Evolutionary conservation across 64 coral and sea anemone species (phyloP), one percentile per base, ranked within the genome.

Genomic region (Stichodactyla helianthus): DNA sequence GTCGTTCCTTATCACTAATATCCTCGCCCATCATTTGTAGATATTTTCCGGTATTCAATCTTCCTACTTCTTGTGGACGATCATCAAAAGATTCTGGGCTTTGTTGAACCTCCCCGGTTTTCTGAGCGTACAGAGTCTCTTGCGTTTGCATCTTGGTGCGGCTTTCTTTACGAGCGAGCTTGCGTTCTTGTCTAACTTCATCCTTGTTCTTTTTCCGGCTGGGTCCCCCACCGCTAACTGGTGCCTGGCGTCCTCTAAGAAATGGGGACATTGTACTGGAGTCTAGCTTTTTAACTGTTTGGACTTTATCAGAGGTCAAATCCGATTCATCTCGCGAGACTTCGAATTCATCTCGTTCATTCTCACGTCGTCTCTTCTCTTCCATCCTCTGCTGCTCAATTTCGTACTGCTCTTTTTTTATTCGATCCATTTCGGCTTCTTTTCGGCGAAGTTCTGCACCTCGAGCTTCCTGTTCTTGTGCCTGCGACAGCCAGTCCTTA

Each of bases 181-280:
- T 58, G 14, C 83, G 83, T 54, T 84, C 83, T 84, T 84, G 53
- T 59, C 83, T 59, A 35, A 60, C 59, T 63, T 84, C 83, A 28
- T 84, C 83, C 56, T 59, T 84, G 23, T 18, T 58, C 83, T 84
- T 84, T 55, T 63, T 58, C 12, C 56, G 18, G 52, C 12, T 28
- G 10, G n/a, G 78, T 12, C 16, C 35, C 12, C n/a, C 20, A 25
- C 10, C 10, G 83, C 83, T 59, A 18, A 53, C 51, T 20, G 51
- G 79, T 19, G 79, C 15, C 10, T 3, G 71, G 6, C 19, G 35
- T 58, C 35, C n/a, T 8, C 14, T 58, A 11, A 53, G 54, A 31
- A 84, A 84, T 58, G 54, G 83, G 12, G 83, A 60, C 83, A 84
- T 84, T 6, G 25, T 7, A 10, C 14, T 63, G n/a, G 44, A 53